Base-by-base conservation (phyloP, 2,888 invertebrate genomes). In the Hirtodrosophila cameraria region DNA sequence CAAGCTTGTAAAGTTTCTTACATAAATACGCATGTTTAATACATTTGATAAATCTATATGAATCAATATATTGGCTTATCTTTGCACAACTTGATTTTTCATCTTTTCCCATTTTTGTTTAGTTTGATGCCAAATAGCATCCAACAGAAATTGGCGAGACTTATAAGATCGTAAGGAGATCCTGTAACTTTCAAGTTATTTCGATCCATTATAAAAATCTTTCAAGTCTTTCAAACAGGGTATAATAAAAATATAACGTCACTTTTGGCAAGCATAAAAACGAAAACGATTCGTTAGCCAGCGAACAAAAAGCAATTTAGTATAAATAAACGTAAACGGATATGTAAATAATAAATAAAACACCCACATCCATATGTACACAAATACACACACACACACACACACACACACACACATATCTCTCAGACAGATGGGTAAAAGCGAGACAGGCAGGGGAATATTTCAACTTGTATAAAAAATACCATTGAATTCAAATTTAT, bases 241-340 rank as follows among this genome's bases (percentile, higher is more conserved):
- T 8, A 23, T 6, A 23, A 27, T 16, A 35, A 25, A 57, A 43
- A 31, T 52, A 35, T 46, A 58, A 41, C 57, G 42, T 53, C 57
- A 46, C 61, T 61, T 71, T 61, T 73, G 53, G 61, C 61, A 25
- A 58, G 30, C 33, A 72, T 30, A 50, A 36, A 20, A 68, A 33
- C 33, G 33, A 45, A 50, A 59, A 64, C 69, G 45, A 69, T 72
- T 71, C 70, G 70, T 70, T 70, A 66, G 72, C 50, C 27, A 28
- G 50, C 41, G 69, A 69, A 63, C 69, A 72, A 63, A 68, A 74
- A 69, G 59, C 60, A 74, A 73, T 75, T 73, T 74, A 74, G 64
- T 73, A 73, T 74, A 73, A 73, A 74, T 73, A 73, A 73, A 70
- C 75, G 74, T 73, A 74, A 73, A 73, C 73, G 73, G 75, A 73